Evolutionary conservation across 2,797 vertebrate genomes (phyloP).

Genomic region (Streptopelia turtur): DNA sequence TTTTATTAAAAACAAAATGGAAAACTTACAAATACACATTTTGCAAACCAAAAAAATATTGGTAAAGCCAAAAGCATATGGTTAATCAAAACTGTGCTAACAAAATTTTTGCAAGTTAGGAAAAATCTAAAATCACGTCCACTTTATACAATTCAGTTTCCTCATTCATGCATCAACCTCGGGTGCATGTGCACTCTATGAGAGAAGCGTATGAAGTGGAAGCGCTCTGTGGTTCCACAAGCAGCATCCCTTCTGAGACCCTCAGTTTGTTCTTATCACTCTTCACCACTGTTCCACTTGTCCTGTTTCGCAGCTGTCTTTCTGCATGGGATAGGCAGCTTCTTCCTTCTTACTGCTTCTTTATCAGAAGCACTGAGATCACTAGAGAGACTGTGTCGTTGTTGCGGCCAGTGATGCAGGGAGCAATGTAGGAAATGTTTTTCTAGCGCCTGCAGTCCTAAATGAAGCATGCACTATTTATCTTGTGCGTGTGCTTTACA

Average conservation of each 20-base stretch:
- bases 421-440: not conserved
- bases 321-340: not conserved
- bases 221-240: not conserved
- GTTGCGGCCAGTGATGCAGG: not conserved
- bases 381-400: not conserved
- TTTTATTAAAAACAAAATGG: not conserved
- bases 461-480: not conserved
- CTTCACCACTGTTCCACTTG: fast-evolving
- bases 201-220: not conserved
- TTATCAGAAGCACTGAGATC: not conserved
- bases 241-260: not conserved
- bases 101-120: not conserved
- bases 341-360: not conserved
- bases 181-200: not conserved
- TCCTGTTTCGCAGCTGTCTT: not conserved
- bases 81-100: not conserved
- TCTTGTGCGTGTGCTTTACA: not conserved
- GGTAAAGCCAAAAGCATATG: not conserved
- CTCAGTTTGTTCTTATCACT: not conserved
- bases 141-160: not conserved
- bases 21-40: not conserved
- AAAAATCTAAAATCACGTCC: not conserved
- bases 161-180: not conserved
- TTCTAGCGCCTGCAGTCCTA: not conserved
- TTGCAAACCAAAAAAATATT: not conserved